These are phyloP conservation scores for Colossoma macropomum DNA, from an alignment of 2,113 vertebrate genomes.

Conservation along the genomic window DNA sequence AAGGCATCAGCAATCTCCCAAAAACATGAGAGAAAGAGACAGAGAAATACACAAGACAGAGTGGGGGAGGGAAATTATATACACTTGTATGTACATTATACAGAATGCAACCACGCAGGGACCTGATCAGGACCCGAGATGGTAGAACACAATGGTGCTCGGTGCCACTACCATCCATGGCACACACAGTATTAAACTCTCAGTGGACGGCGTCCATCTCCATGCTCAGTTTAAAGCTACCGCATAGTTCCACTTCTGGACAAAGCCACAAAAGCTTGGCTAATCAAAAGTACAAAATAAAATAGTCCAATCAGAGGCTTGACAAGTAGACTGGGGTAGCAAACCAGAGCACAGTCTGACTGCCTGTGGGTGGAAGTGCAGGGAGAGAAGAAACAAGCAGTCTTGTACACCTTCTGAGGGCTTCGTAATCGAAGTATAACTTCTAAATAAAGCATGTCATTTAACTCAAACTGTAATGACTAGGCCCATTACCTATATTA, in stretches of 20 bases:
- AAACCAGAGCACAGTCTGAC: constrained; percentile 62
- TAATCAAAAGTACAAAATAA: neutral
- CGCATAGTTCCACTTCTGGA: constrained; percentile 39
- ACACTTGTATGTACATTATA: constrained; percentile 78
- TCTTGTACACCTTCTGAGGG: constrained; percentile 19
- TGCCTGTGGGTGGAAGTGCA: constrained; percentile 31
- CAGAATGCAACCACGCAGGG: constrained; percentile 65
- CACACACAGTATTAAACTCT: constrained; percentile 53
- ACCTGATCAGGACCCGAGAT: constrained; percentile 52
- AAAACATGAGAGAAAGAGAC: constrained; percentile 41
- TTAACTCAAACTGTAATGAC: neutral
- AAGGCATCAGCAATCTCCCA: constrained; percentile 71
- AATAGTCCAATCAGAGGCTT: constrained; percentile 22
- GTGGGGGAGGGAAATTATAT: constrained; percentile 66
- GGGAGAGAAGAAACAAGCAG: constrained; percentile 24
- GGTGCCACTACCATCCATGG: constrained; percentile 62
- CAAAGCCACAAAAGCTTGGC: constrained; percentile 45
- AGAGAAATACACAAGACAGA: constrained; percentile 32
- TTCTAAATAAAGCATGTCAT: constrained; percentile 20
- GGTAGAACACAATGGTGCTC: constrained; percentile 51
- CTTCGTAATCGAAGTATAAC: constrained; percentile 23
- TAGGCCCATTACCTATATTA: neutral
- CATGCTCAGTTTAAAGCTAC: constrained; percentile 48
- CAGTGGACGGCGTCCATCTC: constrained; percentile 57
- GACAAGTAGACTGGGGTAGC: constrained; percentile 49